Percentiles rank a stretch among this genome's conserved stretches.
phyloP scores from a whole-genome alignment of 2,888 invertebrate species.

The Stenolophus ochropezus region DNA sequence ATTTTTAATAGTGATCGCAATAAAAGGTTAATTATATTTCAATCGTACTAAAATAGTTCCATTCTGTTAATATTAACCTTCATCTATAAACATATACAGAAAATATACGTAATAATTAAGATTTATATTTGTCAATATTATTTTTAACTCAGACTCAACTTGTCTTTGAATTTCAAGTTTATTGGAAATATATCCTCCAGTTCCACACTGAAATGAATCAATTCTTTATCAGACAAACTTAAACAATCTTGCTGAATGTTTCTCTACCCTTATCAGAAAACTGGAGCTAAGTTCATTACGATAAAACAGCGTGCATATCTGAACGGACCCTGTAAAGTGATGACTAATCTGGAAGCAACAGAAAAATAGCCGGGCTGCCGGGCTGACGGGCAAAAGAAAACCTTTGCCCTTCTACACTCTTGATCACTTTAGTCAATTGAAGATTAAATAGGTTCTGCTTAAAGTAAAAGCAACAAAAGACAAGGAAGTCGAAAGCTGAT shows the following conservation, averaged over 20 bases:
- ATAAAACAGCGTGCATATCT: conserved; percentile 3
- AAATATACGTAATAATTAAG: too few relatives aligned
- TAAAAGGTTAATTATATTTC: too few relatives aligned
- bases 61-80: too few relatives aligned
- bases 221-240: background rate
- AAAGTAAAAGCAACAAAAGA: conserved; percentile 24
- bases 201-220: too few relatives aligned
- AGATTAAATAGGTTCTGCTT: conserved; percentile 19
- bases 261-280: background rate
- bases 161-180: too few relatives aligned
- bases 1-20: too few relatives aligned
- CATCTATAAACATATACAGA: too few relatives aligned
- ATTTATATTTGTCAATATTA: too few relatives aligned
- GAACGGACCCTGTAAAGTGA: conserved; percentile 3
- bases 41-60: too few relatives aligned
- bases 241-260: background rate
- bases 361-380: conserved; percentile 10
- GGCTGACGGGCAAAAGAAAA: background rate
- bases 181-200: too few relatives aligned
- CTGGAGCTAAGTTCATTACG: background rate
- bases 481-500: background rate
- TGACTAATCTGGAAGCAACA: conserved; percentile 11
- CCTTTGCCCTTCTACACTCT: background rate
- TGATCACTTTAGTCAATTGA: conserved; percentile 21
- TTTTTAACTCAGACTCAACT: too few relatives aligned